Percentiles rank a stretch among this genome's conserved stretches.
phyloP scores from a whole-genome alignment of 1,140 invertebrate genomes.

The Drosophila auraria region DNA sequence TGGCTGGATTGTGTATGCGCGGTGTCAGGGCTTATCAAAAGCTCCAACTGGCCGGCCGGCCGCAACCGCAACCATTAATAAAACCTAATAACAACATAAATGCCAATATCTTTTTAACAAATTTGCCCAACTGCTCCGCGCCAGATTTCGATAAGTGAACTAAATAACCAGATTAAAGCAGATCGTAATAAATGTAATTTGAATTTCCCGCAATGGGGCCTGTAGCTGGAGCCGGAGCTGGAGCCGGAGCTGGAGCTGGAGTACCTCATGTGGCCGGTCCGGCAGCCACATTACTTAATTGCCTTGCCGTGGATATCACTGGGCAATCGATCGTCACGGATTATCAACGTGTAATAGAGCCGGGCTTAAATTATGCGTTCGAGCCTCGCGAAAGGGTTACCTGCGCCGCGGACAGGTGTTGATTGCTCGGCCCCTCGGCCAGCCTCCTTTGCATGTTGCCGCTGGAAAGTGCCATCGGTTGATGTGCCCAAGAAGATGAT shows the following conservation, averaged over 20 bases:
- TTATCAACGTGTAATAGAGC: slow-evolving; percentile 74
- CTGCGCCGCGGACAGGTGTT: slow-evolving; percentile 63
- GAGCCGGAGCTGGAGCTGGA: neutral
- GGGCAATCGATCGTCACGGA: slow-evolving; percentile 80
- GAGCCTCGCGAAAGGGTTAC: slow-evolving; percentile 33
- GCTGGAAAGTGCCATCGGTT: slow-evolving; percentile 35
- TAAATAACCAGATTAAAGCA: slow-evolving; percentile 73
- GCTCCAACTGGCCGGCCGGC: slow-evolving; percentile 26
- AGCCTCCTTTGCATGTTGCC: slow-evolving; percentile 46
- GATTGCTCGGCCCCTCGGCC: slow-evolving; percentile 51
- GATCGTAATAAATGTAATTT: slow-evolving; percentile 80
- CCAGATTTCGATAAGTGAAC: slow-evolving; percentile 73
- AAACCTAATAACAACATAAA: slow-evolving; percentile 80
- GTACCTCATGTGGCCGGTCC: neutral
- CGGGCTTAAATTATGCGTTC: slow-evolving; percentile 66
- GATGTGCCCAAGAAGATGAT: slow-evolving; percentile 31
- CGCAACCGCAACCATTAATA: slow-evolving; percentile 70
- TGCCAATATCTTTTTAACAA: slow-evolving; percentile 67
- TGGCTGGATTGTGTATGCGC: slow-evolving; percentile 29
- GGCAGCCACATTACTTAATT: slow-evolving; percentile 72
- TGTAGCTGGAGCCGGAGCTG: neutral
- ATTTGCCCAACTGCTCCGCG: slow-evolving; percentile 43
- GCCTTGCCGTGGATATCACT: slow-evolving; percentile 72
- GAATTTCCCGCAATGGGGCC: slow-evolving; percentile 49
- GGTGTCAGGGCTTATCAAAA: slow-evolving; percentile 68